A percentile compares a stretch with the other conserved stretches of the same genome.
Conservation (phyloP, 1,140 invertebrate species). For the Papilio machaon region DNA sequence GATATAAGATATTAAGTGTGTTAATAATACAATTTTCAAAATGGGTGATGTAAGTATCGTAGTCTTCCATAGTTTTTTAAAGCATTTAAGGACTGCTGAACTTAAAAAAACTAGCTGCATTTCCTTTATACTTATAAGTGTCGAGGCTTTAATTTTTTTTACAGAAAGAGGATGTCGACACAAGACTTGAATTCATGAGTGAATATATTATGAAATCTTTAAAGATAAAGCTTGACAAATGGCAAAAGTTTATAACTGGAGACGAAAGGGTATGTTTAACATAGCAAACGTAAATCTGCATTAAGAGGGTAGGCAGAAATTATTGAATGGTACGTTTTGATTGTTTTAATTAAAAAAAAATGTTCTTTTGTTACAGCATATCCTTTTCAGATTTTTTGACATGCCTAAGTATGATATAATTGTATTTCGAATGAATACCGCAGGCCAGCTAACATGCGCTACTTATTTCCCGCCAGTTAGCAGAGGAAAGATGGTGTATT, state of each 20-base stretch:
- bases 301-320: background rate
- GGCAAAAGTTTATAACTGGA: conserved; percentile 73
- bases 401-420: conserved; percentile 66
- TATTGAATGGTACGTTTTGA: conserved; percentile 6
- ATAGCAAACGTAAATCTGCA: background rate
- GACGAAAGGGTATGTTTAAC: conserved; percentile 67
- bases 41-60: conserved; percentile 65
- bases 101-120: too few relatives aligned
- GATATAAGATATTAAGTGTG: conserved; percentile 12
- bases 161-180: conserved; percentile 72
- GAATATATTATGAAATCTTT: conserved; percentile 71
- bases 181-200: conserved; percentile 71
- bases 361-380: conserved; percentile 57
- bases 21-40: conserved; percentile 27
- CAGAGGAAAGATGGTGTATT: conserved; percentile 73
- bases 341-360: background rate
- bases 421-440: conserved; percentile 72
- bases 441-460: conserved; percentile 64
- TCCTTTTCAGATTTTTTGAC: conserved; percentile 70
- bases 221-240: conserved; percentile 74
- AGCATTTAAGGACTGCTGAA: too few relatives aligned
- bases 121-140: background rate
- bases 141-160: background rate
- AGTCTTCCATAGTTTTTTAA: background rate
- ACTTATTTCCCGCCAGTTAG: conserved; percentile 65